Conservation (phyloP, 64 coral and sea anemone species). For the Acropora tenuis region DNA sequence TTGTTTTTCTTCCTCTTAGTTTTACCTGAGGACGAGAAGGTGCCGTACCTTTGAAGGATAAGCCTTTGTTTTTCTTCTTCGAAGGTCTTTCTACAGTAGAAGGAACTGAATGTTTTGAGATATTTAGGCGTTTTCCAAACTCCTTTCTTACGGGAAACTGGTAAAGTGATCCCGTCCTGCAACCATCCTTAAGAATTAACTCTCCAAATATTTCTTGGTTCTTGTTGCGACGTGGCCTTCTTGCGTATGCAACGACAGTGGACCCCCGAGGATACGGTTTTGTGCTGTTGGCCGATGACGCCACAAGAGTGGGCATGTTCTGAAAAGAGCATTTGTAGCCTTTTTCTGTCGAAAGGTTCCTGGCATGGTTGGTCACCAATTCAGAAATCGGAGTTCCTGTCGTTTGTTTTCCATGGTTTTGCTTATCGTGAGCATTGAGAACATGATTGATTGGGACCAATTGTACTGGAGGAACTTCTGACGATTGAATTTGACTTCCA, state of each 20-base stretch:
- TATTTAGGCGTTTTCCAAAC: constrained; percentile 3
- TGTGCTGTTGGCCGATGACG: neutral
- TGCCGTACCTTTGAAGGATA: neutral
- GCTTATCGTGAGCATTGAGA: constrained; percentile 15
- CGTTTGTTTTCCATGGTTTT: constrained; percentile 7
- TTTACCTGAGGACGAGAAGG: neutral
- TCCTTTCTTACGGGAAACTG: neutral
- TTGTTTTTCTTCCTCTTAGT: neutral
- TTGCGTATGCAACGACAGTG: neutral
- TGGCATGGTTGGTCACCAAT: neutral
- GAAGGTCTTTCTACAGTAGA: neutral
- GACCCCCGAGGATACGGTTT: neutral
- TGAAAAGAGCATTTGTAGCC: neutral
- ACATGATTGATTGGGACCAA: neutral
- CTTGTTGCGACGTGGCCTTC: neutral
- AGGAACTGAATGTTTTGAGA: neutral
- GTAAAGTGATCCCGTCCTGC: neutral
- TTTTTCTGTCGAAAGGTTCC: neutral
- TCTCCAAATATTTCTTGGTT: constrained; percentile 25
- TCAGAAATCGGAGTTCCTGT: neutral
- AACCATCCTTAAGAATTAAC: constrained; percentile 2
- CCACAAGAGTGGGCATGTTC: neutral
- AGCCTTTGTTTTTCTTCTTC: neutral
- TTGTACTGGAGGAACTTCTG: neutral
- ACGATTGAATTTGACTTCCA: neutral